A percentile compares a stretch with the other conserved stretches of the same genome.
Evolutionary conservation across 2,888 invertebrate species (phyloP).

Genomic region (Penaeus monodon): DNA sequence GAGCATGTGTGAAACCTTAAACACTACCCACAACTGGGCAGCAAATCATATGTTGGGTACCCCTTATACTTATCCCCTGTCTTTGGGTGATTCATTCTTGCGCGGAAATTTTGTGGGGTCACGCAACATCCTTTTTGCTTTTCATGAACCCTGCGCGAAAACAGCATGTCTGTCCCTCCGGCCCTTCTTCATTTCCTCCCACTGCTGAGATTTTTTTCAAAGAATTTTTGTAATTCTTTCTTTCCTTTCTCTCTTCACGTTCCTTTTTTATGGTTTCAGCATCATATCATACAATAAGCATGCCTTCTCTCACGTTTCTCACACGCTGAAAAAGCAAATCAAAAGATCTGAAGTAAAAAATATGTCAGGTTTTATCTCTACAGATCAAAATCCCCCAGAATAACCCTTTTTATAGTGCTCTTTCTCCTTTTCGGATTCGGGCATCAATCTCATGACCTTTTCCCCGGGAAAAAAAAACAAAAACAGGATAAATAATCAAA

Average conservation of each 20-base stretch:
- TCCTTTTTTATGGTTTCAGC: constrained; percentile 95
- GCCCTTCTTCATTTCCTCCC: constrained; percentile 95
- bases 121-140: constrained; percentile 95
- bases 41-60: constrained; percentile 99
- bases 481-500: not conserved
- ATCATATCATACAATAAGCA: constrained; percentile 94
- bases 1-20: constrained; percentile 96
- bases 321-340: constrained; percentile 89
- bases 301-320: constrained; percentile 89
- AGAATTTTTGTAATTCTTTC: constrained; percentile 84
- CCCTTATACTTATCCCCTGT: constrained; percentile 97
- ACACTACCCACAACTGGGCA: constrained; percentile 97
- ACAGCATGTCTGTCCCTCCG: constrained; percentile 88
- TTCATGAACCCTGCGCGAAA: constrained; percentile 98
- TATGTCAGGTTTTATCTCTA: constrained; percentile 91
- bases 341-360: constrained; percentile 97
- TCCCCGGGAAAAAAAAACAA: constrained; percentile 76
- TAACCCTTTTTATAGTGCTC: constrained; percentile 94
- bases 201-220: constrained; percentile 85
- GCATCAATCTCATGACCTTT: constrained; percentile 99
- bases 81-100: constrained; percentile 93
- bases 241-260: constrained; percentile 88
- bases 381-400: constrained; percentile 91
- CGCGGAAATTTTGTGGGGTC: constrained; percentile 98
- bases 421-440: constrained; percentile 98